These are phyloP conservation scores for Pandemis heparana DNA, from an alignment of 2,888 invertebrate species.

Conservation along the genomic window DNA sequence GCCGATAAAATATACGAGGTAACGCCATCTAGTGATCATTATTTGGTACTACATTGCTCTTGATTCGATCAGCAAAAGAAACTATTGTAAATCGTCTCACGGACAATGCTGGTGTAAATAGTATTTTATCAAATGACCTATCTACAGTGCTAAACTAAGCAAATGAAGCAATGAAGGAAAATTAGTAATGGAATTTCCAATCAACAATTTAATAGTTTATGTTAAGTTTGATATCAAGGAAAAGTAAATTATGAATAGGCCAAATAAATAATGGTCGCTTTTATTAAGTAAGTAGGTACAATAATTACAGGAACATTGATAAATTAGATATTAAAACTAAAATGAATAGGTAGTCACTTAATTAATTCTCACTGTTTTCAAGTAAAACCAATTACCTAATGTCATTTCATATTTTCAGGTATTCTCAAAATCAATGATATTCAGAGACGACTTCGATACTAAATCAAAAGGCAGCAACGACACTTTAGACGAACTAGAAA, in stretches of 20 bases:
- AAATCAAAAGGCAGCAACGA: constrained; percentile 67
- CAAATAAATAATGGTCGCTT: too few species aligned
- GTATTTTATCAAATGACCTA: too few species aligned
- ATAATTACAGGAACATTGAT: too few species aligned
- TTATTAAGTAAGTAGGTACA: too few species aligned
- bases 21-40: constrained; percentile 20
- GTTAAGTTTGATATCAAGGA: too few species aligned
- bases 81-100: neutral
- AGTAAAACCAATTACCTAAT: neutral
- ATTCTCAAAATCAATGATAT: constrained; percentile 82
- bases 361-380: too few species aligned
- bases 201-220: neutral
- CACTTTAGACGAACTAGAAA: constrained; percentile 75
- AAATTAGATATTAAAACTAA: too few species aligned
- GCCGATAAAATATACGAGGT: constrained; percentile 82
- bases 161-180: too few species aligned
- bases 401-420: constrained; percentile 65
- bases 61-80: neutral
- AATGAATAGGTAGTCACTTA: too few species aligned
- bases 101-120: too few species aligned
- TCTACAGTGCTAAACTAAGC: too few species aligned
- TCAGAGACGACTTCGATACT: constrained; percentile 77
- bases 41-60: neutral
- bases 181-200: neutral
- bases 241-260: too few species aligned